These are phyloP conservation scores for Napeogenes inachia DNA, from an alignment of 2,888 invertebrate genomes.

Conservation along the genomic window DNA sequence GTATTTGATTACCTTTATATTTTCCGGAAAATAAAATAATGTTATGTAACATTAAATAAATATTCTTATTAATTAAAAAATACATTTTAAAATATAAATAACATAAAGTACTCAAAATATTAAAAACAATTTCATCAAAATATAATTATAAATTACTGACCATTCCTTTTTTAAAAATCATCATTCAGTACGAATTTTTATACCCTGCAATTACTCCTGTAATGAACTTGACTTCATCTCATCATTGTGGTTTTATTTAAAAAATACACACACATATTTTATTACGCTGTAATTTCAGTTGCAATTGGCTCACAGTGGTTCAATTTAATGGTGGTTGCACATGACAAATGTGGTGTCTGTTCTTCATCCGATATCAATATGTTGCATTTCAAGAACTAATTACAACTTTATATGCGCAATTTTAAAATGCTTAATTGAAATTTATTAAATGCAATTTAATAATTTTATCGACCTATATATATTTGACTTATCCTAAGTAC, in stretches of 20 bases:
- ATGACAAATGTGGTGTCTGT: slow-evolving; percentile 58
- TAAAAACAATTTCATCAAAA: too few species aligned
- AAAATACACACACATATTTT: slow-evolving; percentile 26
- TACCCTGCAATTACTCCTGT: slow-evolving; percentile 14
- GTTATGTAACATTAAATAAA: too few species aligned
- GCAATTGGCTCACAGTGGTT: slow-evolving; percentile 66
- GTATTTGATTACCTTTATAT: slow-evolving; percentile 40
- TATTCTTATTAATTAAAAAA: too few species aligned
- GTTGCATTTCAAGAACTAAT: slow-evolving; percentile 27
- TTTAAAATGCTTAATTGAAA: neutral
- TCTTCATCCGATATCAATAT: slow-evolving; percentile 36
- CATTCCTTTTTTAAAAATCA: too few species aligned
- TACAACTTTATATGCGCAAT: slow-evolving; percentile 11
- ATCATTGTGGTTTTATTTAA: slow-evolving; percentile 9
- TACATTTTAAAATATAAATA: too few species aligned
- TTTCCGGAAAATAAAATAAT: too few species aligned
- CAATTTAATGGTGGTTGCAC: slow-evolving; percentile 76
- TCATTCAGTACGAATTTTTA: slow-evolving; percentile 5
- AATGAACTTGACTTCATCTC: slow-evolving; percentile 21
- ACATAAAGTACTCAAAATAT: too few species aligned
- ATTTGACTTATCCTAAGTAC: neutral
- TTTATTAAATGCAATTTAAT: neutral
- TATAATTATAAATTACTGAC: too few species aligned
- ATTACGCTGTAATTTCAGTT: slow-evolving; percentile 50
- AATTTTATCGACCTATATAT: neutral